Evolutionary conservation across 2,888 invertebrate genomes (phyloP), one percentile per base, ranked within the genome.

Genomic region (Lithophane socia): DNA sequence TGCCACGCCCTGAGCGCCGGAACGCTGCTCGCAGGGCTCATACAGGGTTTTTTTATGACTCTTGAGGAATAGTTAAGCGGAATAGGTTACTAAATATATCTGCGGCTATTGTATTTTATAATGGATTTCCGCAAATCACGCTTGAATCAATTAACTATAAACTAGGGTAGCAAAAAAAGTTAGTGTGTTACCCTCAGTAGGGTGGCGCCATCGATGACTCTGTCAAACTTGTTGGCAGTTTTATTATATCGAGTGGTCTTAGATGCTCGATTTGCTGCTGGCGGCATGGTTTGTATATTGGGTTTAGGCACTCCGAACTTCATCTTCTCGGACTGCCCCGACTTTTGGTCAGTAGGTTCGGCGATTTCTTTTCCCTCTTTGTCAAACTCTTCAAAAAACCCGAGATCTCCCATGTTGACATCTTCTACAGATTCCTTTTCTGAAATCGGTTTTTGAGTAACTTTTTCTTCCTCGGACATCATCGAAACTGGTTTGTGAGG

Each of bases 191-290:
- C 96, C 94, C 89, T 91, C 42, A 95, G 77, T 77, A 96, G 82
- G 58, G 91, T 91, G n/a, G 93, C 93, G 37, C 95, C 96, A 86
- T 96, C 92, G 68, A 96, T 93, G 3, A 94, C 92, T 77, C 92
- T 92, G 63, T 96, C 94, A 54, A 95, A 86, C 63, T 94, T 94
- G 79, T 92, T 93, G 8, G 91, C 89, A 2, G 91, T 85, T 82
- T 94, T 94, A 75, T 94, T 93, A 9, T 94, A 86, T 18, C 84
- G 91, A 3, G 91, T 92, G 3, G 88, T 52, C 16, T 83, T n/a
- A 12, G 89, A 73, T 3, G 81, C 8, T 58, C 12, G 58, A 42
- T 54, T n/a, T 3, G 37, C 12, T 29, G 63, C 42, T 18, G 63
- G 42, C 42, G 1, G 52, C n/a, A 8, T 4, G 18, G 61, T 47